Evolutionary conservation across 2,888 invertebrate genomes (phyloP).

Genomic region (Papilio protenor): DNA sequence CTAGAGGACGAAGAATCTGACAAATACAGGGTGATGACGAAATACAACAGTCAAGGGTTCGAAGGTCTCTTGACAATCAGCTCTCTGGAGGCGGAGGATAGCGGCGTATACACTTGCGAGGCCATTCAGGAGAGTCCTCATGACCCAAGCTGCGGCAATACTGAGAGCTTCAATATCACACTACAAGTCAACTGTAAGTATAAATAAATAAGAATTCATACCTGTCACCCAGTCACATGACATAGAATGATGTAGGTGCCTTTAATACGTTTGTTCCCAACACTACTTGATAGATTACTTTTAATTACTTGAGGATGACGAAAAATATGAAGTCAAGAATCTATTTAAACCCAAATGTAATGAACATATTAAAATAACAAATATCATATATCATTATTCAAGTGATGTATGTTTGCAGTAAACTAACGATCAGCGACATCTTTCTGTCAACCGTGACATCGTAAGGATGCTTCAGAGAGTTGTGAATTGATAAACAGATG

Average conservation of each 20-base stretch:
- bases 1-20: conserved; percentile 58
- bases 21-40: conserved; percentile 69
- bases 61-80: conserved; percentile 70
- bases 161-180: conserved; percentile 59
- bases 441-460: neutral
- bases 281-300: too few relatives aligned
- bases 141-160: conserved; percentile 56
- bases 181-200: conserved; percentile 71
- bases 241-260: neutral
- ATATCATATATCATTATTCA: neutral
- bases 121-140: conserved; percentile 61
- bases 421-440: neutral
- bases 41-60: conserved; percentile 68
- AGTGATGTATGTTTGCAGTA: neutral
- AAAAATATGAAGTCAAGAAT: neutral
- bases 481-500: neutral
- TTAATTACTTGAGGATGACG: too few relatives aligned
- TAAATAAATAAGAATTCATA: neutral
- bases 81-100: conserved; percentile 63
- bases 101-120: conserved; percentile 64
- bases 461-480: neutral
- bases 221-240: neutral
- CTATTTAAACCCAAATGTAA: neutral
- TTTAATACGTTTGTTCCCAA: too few relatives aligned
- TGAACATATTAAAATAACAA: neutral